Conservation (phyloP, 2,797 vertebrate genomes). For the Cyprinodon diabolis region DNA sequence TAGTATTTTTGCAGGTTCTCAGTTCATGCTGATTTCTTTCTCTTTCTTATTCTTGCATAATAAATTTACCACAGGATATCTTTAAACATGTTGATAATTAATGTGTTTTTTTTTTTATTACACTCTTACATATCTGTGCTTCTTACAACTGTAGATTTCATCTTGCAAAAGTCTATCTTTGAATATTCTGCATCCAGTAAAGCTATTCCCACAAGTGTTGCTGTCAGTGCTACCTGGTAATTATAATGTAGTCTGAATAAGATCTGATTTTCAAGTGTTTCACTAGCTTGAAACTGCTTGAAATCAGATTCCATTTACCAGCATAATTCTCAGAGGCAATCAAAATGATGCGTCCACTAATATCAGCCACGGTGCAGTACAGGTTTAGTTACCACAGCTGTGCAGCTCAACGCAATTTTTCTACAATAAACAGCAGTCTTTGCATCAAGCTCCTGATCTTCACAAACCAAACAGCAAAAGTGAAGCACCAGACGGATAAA, state of each 20-base stretch:
- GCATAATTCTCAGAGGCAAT: too few relatives aligned
- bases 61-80: background rate
- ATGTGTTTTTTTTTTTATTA: background rate
- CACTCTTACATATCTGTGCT: background rate
- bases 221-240: background rate
- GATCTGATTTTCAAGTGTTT: background rate
- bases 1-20: background rate
- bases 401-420: too few relatives aligned
- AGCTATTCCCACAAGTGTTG: background rate
- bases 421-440: too few relatives aligned
- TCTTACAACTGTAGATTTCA: background rate
- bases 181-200: background rate
- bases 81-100: background rate
- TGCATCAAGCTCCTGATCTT: too few relatives aligned
- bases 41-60: background rate
- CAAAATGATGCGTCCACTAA: too few relatives aligned
- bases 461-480: too few relatives aligned
- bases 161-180: background rate
- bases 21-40: background rate
- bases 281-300: background rate
- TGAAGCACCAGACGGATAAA: too few relatives aligned
- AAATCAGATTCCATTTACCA: background rate
- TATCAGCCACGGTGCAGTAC: too few relatives aligned
- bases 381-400: too few relatives aligned
- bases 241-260: background rate